Conservation (phyloP, 23 tunicate genomes). For the Trididemnum clinides region DNA sequence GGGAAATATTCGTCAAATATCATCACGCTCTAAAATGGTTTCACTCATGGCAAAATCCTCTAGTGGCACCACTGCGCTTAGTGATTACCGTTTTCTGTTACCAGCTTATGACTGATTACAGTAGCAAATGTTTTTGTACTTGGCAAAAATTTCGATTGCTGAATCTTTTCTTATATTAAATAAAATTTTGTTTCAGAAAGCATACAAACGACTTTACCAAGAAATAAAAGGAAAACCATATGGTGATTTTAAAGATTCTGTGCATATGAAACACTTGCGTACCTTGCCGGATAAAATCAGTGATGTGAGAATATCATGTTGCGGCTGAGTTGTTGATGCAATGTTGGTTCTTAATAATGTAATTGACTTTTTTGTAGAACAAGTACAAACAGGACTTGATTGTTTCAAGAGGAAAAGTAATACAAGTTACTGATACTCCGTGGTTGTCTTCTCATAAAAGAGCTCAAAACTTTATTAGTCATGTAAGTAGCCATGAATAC, state of each 20-base stretch:
- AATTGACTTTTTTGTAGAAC: slow-evolving; percentile 21
- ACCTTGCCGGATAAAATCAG: slow-evolving; percentile 67
- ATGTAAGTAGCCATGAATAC: slow-evolving; percentile 59
- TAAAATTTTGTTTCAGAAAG: slow-evolving; percentile 3
- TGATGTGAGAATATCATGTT: slow-evolving; percentile 46
- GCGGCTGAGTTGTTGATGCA: neutral
- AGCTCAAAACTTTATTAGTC: slow-evolving; percentile 80
- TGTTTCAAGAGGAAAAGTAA: slow-evolving; percentile 79
- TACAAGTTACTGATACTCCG: slow-evolving; percentile 87
- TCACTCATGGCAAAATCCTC: too few species aligned
- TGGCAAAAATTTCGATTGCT: too few species aligned
- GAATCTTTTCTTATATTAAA: too few species aligned
- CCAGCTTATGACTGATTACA: too few species aligned
- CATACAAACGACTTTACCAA: slow-evolving; percentile 58
- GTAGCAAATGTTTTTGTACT: too few species aligned
- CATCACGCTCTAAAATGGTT: too few species aligned
- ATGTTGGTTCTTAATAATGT: neutral
- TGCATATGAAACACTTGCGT: slow-evolving; percentile 74
- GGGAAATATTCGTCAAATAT: too few species aligned
- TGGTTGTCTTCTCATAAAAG: slow-evolving; percentile 45
- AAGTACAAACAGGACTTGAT: slow-evolving; percentile 89
- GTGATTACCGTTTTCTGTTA: too few species aligned
- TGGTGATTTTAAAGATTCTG: slow-evolving; percentile 54
- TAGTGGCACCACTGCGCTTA: too few species aligned
- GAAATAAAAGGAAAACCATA: slow-evolving; percentile 60